These are phyloP conservation scores for Glareola pratincola DNA, from an alignment of 2,113 vertebrate species.

Conservation along the genomic window DNA sequence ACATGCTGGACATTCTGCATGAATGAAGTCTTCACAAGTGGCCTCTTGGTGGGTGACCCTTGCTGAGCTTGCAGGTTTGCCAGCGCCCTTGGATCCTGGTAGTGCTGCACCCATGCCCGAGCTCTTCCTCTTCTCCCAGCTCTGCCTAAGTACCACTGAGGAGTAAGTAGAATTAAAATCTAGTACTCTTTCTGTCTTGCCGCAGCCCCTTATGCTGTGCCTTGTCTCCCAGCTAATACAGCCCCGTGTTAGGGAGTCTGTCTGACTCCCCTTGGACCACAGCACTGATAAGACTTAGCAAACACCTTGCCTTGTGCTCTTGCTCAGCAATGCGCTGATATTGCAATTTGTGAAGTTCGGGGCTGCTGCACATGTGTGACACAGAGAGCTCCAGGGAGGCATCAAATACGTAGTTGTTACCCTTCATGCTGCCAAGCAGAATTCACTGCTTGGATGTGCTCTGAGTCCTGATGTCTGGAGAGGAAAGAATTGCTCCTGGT, in stretches of 20 bases:
- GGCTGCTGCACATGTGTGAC: neutral
- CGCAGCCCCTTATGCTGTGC: neutral
- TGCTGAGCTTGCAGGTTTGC: neutral
- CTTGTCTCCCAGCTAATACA: neutral
- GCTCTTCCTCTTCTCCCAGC: neutral
- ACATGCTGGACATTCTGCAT: neutral
- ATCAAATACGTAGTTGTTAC: neutral
- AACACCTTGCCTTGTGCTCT: neutral
- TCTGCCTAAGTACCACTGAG: neutral
- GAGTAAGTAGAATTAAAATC: neutral
- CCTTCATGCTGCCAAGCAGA: neutral
- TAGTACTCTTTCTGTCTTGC: neutral
- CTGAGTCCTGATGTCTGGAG: neutral
- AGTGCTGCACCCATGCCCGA: rapidly evolving
- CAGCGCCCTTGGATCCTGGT: neutral
- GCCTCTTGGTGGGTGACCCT: neutral
- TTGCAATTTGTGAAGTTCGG: neutral
- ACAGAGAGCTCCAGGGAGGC: neutral
- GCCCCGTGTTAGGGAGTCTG: neutral
- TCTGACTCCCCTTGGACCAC: too few relatives aligned
- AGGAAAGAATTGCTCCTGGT: neutral
- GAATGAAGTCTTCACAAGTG: neutral
- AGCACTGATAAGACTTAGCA: neutral
- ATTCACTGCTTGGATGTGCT: neutral
- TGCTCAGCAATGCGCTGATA: neutral